phyloP scores from a whole-genome alignment of 2,113 vertebrate genomes.

The Spizaetus ornatus region DNA sequence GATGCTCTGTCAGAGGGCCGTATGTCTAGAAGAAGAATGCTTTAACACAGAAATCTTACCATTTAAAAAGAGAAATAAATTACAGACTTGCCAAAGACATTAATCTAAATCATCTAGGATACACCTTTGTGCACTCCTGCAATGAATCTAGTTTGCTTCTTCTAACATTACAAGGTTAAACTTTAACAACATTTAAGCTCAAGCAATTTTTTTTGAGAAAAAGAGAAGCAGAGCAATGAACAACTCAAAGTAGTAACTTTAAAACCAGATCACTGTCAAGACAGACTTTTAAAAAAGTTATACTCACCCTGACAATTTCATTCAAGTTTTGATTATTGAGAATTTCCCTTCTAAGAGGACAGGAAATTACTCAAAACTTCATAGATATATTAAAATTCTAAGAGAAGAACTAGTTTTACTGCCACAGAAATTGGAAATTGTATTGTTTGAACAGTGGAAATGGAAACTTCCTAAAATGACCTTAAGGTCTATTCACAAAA shows the following conservation, averaged over 20 bases:
- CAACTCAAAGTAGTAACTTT: background rate
- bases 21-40: background rate
- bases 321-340: background rate
- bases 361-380: background rate
- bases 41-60: background rate
- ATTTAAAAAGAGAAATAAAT: background rate
- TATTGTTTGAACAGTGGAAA: slow-evolving; percentile 1
- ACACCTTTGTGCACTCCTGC: background rate
- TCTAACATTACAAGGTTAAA: background rate
- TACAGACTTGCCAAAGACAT: background rate
- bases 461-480: background rate
- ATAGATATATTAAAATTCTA: background rate
- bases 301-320: background rate
- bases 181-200: background rate
- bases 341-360: background rate
- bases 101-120: background rate
- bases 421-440: slow-evolving; percentile 51
- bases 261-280: background rate
- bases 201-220: background rate
- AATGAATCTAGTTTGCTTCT: background rate
- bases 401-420: background rate
- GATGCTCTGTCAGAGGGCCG: background rate
- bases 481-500: slow-evolving; percentile 64
- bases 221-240: background rate
- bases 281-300: background rate